Evolutionary conservation across 2,888 invertebrate species (phyloP), one percentile per base, ranked within the genome.

Genomic region (Torymus texanus): DNA sequence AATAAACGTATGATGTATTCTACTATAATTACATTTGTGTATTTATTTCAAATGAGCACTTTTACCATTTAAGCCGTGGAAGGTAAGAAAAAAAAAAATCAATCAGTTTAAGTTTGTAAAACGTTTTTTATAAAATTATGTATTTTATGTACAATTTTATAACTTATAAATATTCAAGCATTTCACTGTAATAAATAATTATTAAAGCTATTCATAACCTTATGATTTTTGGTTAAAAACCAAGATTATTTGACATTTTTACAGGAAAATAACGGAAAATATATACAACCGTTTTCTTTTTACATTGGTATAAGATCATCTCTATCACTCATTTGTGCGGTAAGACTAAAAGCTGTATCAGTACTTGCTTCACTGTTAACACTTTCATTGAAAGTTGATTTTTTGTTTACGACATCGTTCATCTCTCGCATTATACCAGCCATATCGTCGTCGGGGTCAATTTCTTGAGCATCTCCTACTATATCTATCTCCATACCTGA

Each of bases 381-480:
- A 70, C 90, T 89, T 68, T 90, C 90, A 63, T 88, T 89, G 53
- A 88, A 87, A 29, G 80, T 80, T 18, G 87, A 85, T 65, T 88
- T 89, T 65, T 86, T 87, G 8, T 86, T 83, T 12, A 85, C 84
- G 8, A 85, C 86, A 70, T 90, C 89, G 62, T 88, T 89, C 88
- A 90, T 90, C 80, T 90, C 90, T 51, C 90, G 86, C 90, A 90
- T 90, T 74, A 90, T 82, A 18, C 90, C 90, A 14, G 90, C 90
- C 87, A 90, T 89, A 56, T 90, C 90, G 71, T 90, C 90, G 61
- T 90, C 90, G 0, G 90, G 90, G 83, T 90, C 90, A 65, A 87
- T 86, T 29, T 90, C 90, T 75, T 88, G 88, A 29, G 83, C 65
- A 75, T 84, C 87, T 21, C 86, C 87, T 55, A 88, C 86, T 11